Evolutionary conservation across 2,888 invertebrate genomes (phyloP), one percentile per base, ranked within the genome.

Genomic region (Orchesellides sinensis): DNA sequence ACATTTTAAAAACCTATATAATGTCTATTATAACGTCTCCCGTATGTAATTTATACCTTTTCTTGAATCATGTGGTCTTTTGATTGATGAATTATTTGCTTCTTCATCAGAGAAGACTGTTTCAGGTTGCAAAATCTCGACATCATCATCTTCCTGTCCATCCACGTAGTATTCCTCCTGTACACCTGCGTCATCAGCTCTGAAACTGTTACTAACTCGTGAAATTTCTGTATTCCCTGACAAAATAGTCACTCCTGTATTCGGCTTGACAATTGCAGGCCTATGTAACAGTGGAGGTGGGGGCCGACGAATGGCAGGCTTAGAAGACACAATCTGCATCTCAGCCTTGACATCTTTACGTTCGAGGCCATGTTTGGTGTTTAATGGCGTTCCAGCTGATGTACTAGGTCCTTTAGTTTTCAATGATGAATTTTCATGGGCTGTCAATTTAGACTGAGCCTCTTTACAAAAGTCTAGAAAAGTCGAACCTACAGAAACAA

Each of bases 41-140:
- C n/a, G n/a, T n/a, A n/a, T n/a, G n/a, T n/a, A n/a, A n/a, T n/a
- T 49, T 12, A n/a, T n/a, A 49, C 52, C 17, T 49, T 49, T 17
- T 49, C 14, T 49, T 5, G 5, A 49, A 5, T 6, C 52, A 8
- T n/a, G 5, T n/a, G 8, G 6, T n/a, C 52, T n/a, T 6, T 8
- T 49, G n/a, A n/a, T 59, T 2, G 27, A 19, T 52, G n/a, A n/a
- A 21, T 17, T 21, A 52, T 17, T 52, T 17, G 52, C 19, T 35
- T 80, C 79, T 25, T 80, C 79, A 45, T 80, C 79, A 5, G 79
- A 80, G 40, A 80, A 80, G 1, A 80, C 79, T 0, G 79, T 45
- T 56, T 80, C 79, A 6, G 79, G 79, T n/a, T 72, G 72, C 0
- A 35, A 19, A 47, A 69, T 68, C n/a, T 77, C 75, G 19, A 68